Evolutionary conservation across 1,140 invertebrate genomes (phyloP), one percentile per base, ranked within the genome.

Genomic region (Panulirus ornatus): DNA sequence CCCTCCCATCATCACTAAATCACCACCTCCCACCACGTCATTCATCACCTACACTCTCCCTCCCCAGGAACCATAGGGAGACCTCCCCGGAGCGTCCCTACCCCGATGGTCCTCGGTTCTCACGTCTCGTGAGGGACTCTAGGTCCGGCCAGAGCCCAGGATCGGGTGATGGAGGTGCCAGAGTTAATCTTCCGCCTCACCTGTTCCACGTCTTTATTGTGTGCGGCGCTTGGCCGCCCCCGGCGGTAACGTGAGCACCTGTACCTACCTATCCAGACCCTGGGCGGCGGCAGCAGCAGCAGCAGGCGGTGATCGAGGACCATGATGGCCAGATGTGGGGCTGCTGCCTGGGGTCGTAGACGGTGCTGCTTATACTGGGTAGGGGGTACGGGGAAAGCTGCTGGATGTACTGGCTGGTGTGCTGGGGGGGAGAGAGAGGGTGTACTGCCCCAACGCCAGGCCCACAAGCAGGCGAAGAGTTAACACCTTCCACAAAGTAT

Each of bases 111-210:
- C 3, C 16, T 14, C 3, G 8, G 76, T 79, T 79, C 76, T 42
- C 76, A 79, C 51, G 76, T 47, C 44, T 58, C 76, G 16, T 22
- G n/a, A 27, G n/a, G 44, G 11, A n/a, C 40, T 44, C 40, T 51
- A 79, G n/a, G 44, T 36, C 51, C 44, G n/a, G n/a, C 42, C 42
- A 6, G 76, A 58, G 58, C 27, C 36, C 40, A 9, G 63, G 82
- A 84, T 84, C 82, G 54, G 66, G 82, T 84, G 82, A 84, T 70
- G 16, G 6, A 84, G 82, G 82, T 84, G 82, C 82, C 82, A 84
- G 14, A 42, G 30, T 36, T 8, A 70, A 84, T 84, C 82, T 42
- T 84, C 82, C 82, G 63, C 82, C 30, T 84, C 58, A 70, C 14
- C 38, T 44, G 40, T 34, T 84, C 66, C 82, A 71, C 63, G 82